Percentiles rank a stretch among this genome's conserved stretches.
These are phyloP conservation scores for Valencia hispanica DNA, from an alignment of 2,797 vertebrate genomes.

Conservation along the genomic window DNA sequence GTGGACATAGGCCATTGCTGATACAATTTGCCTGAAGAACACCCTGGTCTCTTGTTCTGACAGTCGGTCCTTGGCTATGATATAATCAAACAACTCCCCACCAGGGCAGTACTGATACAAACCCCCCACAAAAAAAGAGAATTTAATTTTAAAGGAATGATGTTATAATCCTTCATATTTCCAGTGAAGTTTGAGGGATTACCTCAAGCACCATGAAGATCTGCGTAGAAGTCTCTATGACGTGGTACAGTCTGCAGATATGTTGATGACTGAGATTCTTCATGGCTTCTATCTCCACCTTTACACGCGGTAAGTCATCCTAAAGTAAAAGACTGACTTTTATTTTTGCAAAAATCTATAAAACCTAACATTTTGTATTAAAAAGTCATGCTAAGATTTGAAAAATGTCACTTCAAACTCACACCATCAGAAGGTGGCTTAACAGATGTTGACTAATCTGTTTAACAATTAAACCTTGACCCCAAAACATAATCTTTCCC, in stretches of 20 bases:
- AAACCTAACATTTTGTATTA: not conserved
- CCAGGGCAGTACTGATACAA: constrained; percentile 90
- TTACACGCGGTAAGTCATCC: constrained; percentile 92
- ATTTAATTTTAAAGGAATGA: not conserved
- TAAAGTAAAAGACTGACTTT: constrained; percentile 56
- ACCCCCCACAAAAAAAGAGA: not conserved
- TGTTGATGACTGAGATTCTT: constrained; percentile 94
- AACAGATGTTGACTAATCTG: not conserved
- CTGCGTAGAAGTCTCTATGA: constrained; percentile 90
- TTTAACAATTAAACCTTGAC: not conserved
- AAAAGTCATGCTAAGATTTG: not conserved
- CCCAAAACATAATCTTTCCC: not conserved
- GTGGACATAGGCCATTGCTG: constrained; percentile 92
- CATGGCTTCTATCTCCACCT: constrained; percentile 94
- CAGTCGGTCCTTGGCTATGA: constrained; percentile 92
- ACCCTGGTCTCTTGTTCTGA: constrained; percentile 90
- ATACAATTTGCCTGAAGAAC: constrained; percentile 94
- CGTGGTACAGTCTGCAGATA: constrained; percentile 91
- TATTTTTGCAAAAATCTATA: not conserved
- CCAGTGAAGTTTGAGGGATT: constrained; percentile 17
- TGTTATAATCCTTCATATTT: not conserved
- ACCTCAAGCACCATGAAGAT: constrained; percentile 98
- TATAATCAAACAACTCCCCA: constrained; percentile 96
- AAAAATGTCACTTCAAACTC: not conserved
- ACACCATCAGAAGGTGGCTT: not conserved